phyloP scores from a whole-genome alignment of 1,140 invertebrate species.

The Rhysida immarginata region DNA sequence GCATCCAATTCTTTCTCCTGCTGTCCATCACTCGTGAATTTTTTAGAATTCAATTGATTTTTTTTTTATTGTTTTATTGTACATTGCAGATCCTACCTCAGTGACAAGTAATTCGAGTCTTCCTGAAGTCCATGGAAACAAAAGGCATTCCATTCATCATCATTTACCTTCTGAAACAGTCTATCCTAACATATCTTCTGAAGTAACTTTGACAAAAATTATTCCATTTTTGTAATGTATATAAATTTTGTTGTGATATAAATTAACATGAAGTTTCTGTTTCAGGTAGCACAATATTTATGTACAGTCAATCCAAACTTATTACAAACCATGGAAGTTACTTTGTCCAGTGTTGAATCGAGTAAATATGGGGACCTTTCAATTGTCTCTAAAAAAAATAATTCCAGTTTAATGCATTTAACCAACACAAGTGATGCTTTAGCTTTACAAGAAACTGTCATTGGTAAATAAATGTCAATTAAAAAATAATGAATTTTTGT shows the following conservation, averaged over 20 bases:
- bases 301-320: constrained; percentile 16
- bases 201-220: background rate
- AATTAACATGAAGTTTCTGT: background rate
- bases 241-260: background rate
- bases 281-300: constrained; percentile 15
- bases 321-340: constrained; percentile 9
- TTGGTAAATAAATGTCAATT: constrained; percentile 13
- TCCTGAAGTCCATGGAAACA: background rate
- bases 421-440: constrained; percentile 19
- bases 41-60: too few relatives aligned
- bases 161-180: constrained; percentile 11
- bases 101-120: background rate
- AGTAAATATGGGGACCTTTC: background rate
- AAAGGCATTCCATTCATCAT: constrained; percentile 7
- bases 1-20: too few relatives aligned
- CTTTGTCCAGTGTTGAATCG: background rate
- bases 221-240: background rate
- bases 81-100: too few relatives aligned
- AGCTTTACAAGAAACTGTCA: constrained; percentile 22
- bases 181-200: constrained; percentile 8
- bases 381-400: too few relatives aligned
- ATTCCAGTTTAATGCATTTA: constrained; percentile 16
- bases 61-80: too few relatives aligned
- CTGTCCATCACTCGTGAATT: too few relatives aligned
- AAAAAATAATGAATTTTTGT: constrained; percentile 1